phyloP scores from a whole-genome alignment of 2,888 invertebrate species.

The Rotaria macrura region DNA sequence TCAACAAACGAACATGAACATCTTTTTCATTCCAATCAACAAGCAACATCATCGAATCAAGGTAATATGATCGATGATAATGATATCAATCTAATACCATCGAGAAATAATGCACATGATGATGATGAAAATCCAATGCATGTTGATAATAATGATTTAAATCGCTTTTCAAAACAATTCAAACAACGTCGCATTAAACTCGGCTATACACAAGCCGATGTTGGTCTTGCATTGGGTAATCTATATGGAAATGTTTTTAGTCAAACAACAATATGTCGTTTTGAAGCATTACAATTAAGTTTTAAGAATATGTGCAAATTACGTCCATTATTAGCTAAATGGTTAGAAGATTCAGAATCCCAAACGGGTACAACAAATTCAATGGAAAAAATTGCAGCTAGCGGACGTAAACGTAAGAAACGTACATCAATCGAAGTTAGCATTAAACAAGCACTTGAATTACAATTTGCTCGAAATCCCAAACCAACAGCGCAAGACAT shows the following conservation, averaged over 20 bases:
- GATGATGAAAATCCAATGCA: not conserved
- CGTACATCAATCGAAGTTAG: constrained; percentile 96
- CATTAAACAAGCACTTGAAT: constrained; percentile 82
- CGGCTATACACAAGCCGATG: constrained; percentile 96
- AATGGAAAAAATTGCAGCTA: constrained; percentile 77
- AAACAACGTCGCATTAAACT: constrained; percentile 96
- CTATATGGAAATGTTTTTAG: constrained; percentile 98
- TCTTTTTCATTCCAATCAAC: not conserved
- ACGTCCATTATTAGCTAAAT: constrained; percentile 92
- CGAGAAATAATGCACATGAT: not conserved
- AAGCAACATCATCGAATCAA: constrained; percentile 8
- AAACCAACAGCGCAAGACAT: constrained; percentile 99
- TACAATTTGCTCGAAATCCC: constrained; percentile 95
- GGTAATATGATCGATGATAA: not conserved
- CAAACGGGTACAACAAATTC: constrained; percentile 85
- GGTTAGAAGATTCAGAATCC: constrained; percentile 97
- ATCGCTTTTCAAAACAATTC: constrained; percentile 97
- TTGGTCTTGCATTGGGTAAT: constrained; percentile 90
- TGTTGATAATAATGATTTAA: constrained; percentile 63
- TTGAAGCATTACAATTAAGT: constrained; percentile 93
- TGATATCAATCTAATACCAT: not conserved
- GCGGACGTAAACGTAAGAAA: constrained; percentile 96
- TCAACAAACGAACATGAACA: not conserved
- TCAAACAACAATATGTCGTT: constrained; percentile 97
- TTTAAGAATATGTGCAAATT: constrained; percentile 99